Percentiles rank a stretch among this genome's conserved stretches.
Evolutionary conservation across 1,140 invertebrate species (phyloP).

Genomic region (Oscheius sp.): DNA sequence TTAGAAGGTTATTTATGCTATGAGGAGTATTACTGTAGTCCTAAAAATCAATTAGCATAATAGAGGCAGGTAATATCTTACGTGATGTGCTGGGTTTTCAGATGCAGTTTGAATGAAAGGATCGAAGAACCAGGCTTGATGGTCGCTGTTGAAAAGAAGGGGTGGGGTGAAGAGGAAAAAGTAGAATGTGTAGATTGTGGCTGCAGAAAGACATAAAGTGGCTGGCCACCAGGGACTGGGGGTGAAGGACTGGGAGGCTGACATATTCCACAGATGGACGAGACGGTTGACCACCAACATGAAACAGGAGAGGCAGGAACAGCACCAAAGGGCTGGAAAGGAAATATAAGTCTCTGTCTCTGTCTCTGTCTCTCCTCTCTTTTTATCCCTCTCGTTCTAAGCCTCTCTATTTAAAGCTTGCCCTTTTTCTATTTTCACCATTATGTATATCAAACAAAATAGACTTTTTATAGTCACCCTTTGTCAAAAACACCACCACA

Average conservation of each 20-base stretch:
- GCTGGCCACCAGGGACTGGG: neutral
- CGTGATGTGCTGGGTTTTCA: neutral
- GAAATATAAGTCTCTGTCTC: no score
- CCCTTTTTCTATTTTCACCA: neutral
- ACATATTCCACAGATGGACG: neutral
- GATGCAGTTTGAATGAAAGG: neutral
- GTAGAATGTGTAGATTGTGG: neutral
- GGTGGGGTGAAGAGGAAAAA: neutral
- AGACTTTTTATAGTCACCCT: neutral
- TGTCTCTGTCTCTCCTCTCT: no score
- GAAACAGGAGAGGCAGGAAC: neutral
- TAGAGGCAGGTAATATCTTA: neutral
- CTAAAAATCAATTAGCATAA: neutral
- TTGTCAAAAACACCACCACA: neutral
- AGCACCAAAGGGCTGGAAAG: constrained; percentile 11
- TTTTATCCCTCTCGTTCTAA: no score
- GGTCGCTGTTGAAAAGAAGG: neutral
- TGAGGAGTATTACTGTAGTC: neutral
- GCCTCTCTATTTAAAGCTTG: no score
- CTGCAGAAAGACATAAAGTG: neutral
- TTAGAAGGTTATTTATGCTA: neutral
- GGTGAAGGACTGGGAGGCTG: neutral
- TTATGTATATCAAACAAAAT: neutral
- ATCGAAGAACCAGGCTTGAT: neutral
- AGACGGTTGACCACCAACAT: constrained; percentile 6